These are phyloP conservation scores for Heterotilapia buettikoferi DNA, from an alignment of 2,113 vertebrate species.

Conservation along the genomic window DNA sequence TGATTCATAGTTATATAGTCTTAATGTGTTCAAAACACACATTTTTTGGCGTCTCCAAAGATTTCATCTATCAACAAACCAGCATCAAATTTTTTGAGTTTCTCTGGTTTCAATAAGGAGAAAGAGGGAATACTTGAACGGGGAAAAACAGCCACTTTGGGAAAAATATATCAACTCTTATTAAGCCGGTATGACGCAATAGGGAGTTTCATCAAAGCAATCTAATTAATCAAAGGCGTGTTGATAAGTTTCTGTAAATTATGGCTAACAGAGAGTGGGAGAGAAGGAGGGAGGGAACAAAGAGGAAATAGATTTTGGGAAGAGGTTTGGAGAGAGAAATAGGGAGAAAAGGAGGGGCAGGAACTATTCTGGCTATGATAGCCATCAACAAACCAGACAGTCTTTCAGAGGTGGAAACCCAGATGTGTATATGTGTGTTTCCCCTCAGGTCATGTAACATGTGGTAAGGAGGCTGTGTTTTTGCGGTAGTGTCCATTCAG, in stretches of 20 bases:
- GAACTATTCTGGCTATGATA: constrained; percentile 41
- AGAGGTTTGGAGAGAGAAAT: not conserved
- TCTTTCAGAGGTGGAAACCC: constrained; percentile 47
- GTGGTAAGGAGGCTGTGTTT: constrained; percentile 43
- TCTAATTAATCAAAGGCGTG: constrained; percentile 15
- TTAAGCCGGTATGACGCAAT: not conserved
- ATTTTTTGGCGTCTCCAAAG: not conserved
- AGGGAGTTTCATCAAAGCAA: constrained; percentile 4
- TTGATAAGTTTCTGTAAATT: constrained; percentile 31
- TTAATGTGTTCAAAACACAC: not conserved
- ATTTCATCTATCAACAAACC: not conserved
- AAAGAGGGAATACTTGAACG: not conserved
- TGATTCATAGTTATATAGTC: not conserved
- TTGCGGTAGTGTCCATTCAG: constrained; percentile 41
- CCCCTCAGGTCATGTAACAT: constrained; percentile 50
- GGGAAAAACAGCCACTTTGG: not conserved
- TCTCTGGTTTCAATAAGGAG: not conserved
- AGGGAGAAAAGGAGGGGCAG: not conserved
- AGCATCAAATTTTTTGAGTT: not conserved
- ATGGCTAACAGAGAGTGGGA: not conserved
- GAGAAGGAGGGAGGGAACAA: not conserved
- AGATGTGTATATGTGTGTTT: constrained; percentile 44
- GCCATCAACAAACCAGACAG: constrained; percentile 53
- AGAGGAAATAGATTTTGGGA: not conserved
- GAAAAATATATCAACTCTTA: constrained; percentile 25